Conservation (phyloP, 2,888 invertebrate species). For the Imbricaverruca yamaguchii region DNA sequence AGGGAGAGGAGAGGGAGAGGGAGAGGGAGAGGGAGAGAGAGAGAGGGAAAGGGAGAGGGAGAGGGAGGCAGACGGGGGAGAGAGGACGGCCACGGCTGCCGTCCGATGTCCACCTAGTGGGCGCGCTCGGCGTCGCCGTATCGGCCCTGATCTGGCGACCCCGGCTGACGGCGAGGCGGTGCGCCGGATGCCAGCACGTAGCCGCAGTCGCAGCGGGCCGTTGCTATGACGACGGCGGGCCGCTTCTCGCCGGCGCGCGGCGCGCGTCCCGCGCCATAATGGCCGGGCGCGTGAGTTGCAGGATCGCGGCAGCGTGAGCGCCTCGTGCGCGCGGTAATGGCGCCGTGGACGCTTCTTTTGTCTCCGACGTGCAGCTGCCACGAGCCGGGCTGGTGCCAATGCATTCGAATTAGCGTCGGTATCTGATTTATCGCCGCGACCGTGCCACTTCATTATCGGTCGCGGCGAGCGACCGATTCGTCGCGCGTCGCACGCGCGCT, state of each 20-base stretch:
- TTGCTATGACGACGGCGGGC: not conserved
- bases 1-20: no score
- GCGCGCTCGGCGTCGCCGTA: no score
- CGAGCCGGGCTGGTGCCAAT: not conserved
- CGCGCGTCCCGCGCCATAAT: not conserved
- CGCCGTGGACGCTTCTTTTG: not conserved
- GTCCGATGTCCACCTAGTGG: no score
- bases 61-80: no score
- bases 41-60: no score
- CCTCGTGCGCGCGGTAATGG: not conserved
- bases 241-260: not conserved
- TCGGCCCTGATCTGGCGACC: no score
- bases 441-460: not conserved
- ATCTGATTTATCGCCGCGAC: not conserved
- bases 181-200: slow-evolving; percentile 17
- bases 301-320: not conserved
- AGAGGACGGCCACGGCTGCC: no score
- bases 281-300: not conserved
- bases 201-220: not conserved
- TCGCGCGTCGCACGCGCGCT: not conserved
- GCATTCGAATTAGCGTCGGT: not conserved
- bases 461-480: not conserved
- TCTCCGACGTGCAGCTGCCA: not conserved
- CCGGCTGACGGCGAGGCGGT: no score
- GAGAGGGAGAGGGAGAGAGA: no score